phyloP scores from a whole-genome alignment of 2,113 vertebrate genomes.

The Chroicocephalus ridibundus region DNA sequence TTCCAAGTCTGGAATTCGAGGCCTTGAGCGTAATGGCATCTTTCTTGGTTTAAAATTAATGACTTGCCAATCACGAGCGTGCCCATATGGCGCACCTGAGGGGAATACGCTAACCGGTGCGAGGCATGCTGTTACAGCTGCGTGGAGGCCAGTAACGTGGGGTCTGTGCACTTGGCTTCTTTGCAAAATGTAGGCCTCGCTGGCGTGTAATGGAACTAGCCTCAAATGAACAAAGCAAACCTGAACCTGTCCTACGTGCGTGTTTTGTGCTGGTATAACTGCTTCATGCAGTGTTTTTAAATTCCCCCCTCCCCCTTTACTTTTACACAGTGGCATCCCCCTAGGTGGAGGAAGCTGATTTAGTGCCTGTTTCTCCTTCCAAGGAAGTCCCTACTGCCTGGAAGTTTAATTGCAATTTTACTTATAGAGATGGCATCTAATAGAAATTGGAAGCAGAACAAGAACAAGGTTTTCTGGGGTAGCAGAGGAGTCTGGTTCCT shows the following conservation, averaged over 20 bases:
- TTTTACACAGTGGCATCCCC: not conserved
- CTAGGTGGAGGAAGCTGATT: not conserved
- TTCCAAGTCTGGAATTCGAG: not conserved
- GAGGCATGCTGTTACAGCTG: not conserved
- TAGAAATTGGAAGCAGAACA: not conserved
- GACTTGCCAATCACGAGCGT: fast-evolving
- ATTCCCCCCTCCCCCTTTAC: not conserved
- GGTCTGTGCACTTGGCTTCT: not conserved
- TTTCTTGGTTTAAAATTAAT: not conserved
- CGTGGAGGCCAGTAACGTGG: fast-evolving
- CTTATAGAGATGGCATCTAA: not conserved
- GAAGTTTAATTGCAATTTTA: not conserved
- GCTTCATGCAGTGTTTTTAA: not conserved
- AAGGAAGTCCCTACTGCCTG: not conserved
- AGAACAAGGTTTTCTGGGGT: not conserved
- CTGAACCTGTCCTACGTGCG: fast-evolving
- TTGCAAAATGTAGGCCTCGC: not conserved
- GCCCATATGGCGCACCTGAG: not conserved
- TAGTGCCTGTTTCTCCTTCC: not conserved
- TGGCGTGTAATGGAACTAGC: not conserved
- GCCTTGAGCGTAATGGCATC: not conserved
- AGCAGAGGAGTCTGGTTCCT: not conserved
- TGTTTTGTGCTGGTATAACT: not conserved
- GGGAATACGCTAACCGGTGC: fast-evolving
- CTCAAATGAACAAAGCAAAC: not conserved